Conservation (phyloP, 2,113 vertebrate species). For the Dicentrarchus labrax region DNA sequence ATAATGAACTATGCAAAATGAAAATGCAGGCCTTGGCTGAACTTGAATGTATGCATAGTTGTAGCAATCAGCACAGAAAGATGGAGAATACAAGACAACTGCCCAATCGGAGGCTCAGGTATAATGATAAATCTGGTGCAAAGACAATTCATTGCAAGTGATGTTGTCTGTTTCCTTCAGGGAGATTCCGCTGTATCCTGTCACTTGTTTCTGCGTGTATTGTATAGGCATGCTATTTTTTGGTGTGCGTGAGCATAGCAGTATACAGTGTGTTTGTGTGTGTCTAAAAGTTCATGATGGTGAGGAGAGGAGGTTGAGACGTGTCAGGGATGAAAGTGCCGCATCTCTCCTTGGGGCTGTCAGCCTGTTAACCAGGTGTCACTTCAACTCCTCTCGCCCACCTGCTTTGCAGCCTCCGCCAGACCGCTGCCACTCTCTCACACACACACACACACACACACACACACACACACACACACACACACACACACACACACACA, state of each 20-base stretch:
- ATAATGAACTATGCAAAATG: not conserved
- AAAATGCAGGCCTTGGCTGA: not conserved
- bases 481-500: slow-evolving; percentile 34
- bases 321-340: slow-evolving; percentile 67
- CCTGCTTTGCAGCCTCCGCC: slow-evolving; percentile 65
- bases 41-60: not conserved
- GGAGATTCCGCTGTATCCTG: slow-evolving; percentile 8
- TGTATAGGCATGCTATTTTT: slow-evolving; percentile 22
- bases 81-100: not conserved
- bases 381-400: slow-evolving; percentile 70
- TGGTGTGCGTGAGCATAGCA: slow-evolving; percentile 8
- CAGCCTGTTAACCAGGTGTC: slow-evolving; percentile 75
- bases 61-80: slow-evolving; percentile 9
- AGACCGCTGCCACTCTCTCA: slow-evolving; percentile 31
- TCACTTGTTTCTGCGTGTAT: not conserved
- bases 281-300: slow-evolving; percentile 38
- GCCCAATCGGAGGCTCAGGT: no score
- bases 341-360: slow-evolving; percentile 68
- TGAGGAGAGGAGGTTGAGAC: slow-evolving; percentile 55
- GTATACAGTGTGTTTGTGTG: slow-evolving; percentile 1
- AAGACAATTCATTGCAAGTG: not conserved
- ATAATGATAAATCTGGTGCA: no score
- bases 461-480: slow-evolving; percentile 30
- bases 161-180: not conserved
- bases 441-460: no score